These are phyloP conservation scores for Tanaodytes sp. DNA, from an alignment of 2,888 invertebrate genomes.

Conservation along the genomic window DNA sequence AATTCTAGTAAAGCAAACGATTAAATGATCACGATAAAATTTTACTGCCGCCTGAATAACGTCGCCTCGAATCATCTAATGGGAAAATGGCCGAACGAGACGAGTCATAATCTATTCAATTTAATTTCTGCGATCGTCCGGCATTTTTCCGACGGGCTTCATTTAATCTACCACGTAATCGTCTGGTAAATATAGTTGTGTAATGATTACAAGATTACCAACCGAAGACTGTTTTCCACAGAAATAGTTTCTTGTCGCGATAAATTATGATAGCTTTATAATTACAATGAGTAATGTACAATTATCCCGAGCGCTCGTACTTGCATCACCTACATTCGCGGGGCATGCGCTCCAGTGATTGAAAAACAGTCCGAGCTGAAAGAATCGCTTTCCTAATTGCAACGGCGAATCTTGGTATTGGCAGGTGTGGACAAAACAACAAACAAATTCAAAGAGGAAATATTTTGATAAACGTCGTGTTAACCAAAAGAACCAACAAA, in stretches of 20 bases:
- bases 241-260: conserved; percentile 43
- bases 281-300: conserved; percentile 44
- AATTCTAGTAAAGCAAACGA: no score
- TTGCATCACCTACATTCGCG: conserved; percentile 37
- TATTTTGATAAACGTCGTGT: no score
- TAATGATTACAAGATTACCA: conserved; percentile 42
- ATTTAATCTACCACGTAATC: conserved; percentile 40
- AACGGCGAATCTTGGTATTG: no score
- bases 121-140: conserved; percentile 40
- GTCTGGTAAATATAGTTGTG: conserved; percentile 47
- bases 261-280: conserved; percentile 44
- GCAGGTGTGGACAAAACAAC: no score
- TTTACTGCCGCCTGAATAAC: no score
- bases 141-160: conserved; percentile 27
- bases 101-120: conserved; percentile 36
- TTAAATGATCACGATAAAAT: no score
- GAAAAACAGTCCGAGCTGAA: no score
- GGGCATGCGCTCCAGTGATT: not conserved
- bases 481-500: no score
- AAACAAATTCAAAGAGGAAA: no score
- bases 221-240: conserved; percentile 37
- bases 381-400: no score
- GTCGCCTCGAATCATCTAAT: conserved; percentile 24
- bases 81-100: conserved; percentile 31
- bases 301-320: conserved; percentile 35